Evolutionary conservation across 2,888 invertebrate genomes (phyloP).

Genomic region (Drosophila subsilvestris): DNA sequence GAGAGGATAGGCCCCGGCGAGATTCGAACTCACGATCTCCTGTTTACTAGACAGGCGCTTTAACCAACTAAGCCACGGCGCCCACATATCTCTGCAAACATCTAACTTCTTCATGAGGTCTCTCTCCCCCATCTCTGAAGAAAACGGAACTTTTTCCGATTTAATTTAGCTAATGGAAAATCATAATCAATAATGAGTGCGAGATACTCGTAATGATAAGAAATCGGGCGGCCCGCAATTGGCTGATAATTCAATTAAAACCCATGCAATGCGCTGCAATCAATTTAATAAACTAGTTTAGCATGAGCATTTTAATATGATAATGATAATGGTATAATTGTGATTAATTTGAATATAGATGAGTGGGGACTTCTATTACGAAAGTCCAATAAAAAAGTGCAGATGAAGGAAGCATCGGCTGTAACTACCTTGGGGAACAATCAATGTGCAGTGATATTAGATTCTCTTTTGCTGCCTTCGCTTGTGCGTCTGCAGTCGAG

Average conservation of each 20-base stretch:
- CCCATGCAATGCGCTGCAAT: background rate
- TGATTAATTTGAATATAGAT: background rate
- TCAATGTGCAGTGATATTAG: too few species aligned
- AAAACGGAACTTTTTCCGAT: background rate
- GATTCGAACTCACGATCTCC: conserved; percentile 84
- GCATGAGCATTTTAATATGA: background rate
- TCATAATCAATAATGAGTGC: background rate
- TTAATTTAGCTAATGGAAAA: conserved; percentile 16
- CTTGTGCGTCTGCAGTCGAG: too few species aligned
- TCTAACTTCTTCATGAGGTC: background rate
- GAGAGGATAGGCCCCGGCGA: conserved; percentile 82
- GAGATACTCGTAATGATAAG: conserved; percentile 5
- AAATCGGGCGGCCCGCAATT: background rate
- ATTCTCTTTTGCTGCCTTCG: too few species aligned
- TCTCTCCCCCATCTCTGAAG: background rate
- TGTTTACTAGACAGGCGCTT: conserved; percentile 85
- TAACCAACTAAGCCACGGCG: conserved; percentile 85
- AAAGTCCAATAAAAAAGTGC: too few species aligned
- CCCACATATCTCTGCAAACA: conserved; percentile 39
- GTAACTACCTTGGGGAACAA: too few species aligned
- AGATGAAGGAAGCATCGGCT: too few species aligned
- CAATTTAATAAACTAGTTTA: background rate
- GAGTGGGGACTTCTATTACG: background rate
- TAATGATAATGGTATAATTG: background rate
- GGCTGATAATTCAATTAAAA: background rate